These are phyloP conservation scores for Hymenochirus boettgeri DNA, from an alignment of 2,113 vertebrate species.

Conservation along the genomic window DNA sequence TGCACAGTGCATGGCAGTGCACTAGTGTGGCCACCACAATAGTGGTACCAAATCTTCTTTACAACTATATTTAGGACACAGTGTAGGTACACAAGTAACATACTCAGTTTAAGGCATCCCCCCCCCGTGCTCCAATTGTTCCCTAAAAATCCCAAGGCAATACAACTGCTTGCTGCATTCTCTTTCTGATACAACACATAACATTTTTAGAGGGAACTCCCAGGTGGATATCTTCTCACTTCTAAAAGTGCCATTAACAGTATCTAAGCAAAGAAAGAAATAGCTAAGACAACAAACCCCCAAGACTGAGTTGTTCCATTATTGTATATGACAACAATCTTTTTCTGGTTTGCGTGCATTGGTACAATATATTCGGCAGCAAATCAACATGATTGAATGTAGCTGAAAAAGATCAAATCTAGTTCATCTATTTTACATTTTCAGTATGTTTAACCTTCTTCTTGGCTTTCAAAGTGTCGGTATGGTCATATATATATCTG, in stretches of 20 bases:
- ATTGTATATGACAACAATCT: slow-evolving; percentile 32
- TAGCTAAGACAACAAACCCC: background rate
- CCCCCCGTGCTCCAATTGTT: too few species aligned
- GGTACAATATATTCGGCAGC: too few species aligned
- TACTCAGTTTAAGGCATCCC: too few species aligned
- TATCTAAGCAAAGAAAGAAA: background rate
- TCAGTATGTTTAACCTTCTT: slow-evolving; percentile 47
- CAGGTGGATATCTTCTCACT: slow-evolving; percentile 1
- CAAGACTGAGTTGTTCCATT: slow-evolving; percentile 23
- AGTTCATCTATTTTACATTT: slow-evolving; percentile 43
- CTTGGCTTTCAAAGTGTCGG: slow-evolving; percentile 44
- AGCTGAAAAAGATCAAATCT: slow-evolving; percentile 41
- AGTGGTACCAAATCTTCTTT: too few species aligned
- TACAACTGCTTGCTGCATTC: background rate
- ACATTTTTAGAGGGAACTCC: slow-evolving; percentile 10
- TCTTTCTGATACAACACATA: slow-evolving; percentile 8
- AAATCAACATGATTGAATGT: too few species aligned
- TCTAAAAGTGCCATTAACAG: slow-evolving; percentile 17
- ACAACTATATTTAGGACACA: too few species aligned
- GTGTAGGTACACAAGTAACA: too few species aligned
- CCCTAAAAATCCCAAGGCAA: background rate
- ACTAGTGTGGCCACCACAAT: too few species aligned
- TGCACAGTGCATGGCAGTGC: too few species aligned
- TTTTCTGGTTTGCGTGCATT: slow-evolving; percentile 15
- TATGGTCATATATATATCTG: slow-evolving; percentile 48